Evolutionary conservation across 2,888 invertebrate genomes (phyloP).

Genomic region (Pterobdella sp.): DNA sequence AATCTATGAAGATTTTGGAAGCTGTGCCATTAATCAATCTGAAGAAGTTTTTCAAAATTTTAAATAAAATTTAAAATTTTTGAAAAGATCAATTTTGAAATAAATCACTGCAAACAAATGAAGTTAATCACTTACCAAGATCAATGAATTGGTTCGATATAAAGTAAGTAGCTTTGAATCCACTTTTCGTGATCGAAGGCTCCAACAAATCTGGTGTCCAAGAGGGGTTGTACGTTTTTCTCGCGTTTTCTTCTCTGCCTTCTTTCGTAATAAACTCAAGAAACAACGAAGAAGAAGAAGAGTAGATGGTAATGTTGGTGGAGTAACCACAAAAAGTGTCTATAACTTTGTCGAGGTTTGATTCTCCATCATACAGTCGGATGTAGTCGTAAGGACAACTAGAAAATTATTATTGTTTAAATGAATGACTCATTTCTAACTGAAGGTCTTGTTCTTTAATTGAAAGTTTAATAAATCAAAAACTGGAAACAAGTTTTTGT

Average conservation of each 20-base stretch:
- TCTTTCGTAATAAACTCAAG: slow-evolving; percentile 83
- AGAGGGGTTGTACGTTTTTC: slow-evolving; percentile 56
- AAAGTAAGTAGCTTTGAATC: slow-evolving; percentile 96
- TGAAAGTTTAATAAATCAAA: background rate
- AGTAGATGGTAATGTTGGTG: slow-evolving; percentile 68
- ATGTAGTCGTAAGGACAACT: slow-evolving; percentile 98
- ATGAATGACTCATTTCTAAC: background rate
- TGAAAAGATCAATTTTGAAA: background rate
- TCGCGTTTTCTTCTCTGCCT: slow-evolving; percentile 59
- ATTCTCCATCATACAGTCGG: slow-evolving; percentile 87
- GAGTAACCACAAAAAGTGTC: slow-evolving; percentile 96
- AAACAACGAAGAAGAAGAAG: slow-evolving; percentile 63
- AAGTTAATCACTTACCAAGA: slow-evolving; percentile 54
- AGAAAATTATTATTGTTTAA: slow-evolving; percentile 43
- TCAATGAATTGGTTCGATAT: slow-evolving; percentile 97
- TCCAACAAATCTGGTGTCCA: slow-evolving; percentile 39
- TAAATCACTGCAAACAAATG: too few relatives aligned
- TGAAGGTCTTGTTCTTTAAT: background rate
- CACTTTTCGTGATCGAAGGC: slow-evolving; percentile 70
- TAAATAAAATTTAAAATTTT: background rate
- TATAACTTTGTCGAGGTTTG: slow-evolving; percentile 78
- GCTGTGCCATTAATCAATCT: background rate
- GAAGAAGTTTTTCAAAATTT: background rate
- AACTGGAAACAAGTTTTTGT: background rate
- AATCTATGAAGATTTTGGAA: background rate